A percentile compares a stretch with the other conserved stretches of the same genome.
These are phyloP conservation scores for Napeogenes sylphis DNA, from an alignment of 2,888 invertebrate species.

Conservation along the genomic window DNA sequence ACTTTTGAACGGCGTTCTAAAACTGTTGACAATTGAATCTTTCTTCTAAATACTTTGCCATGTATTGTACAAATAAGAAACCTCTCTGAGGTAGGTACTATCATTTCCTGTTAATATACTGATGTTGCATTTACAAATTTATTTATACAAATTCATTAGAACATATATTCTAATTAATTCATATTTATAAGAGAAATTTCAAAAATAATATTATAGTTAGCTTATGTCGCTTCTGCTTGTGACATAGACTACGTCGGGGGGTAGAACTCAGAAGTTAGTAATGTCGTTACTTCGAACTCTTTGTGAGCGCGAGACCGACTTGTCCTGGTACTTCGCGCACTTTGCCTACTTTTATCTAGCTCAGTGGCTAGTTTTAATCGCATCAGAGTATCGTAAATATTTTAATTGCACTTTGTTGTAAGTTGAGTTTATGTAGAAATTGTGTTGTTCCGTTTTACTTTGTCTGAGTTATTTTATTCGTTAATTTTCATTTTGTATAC, in stretches of 20 bases:
- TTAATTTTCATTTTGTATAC: neutral
- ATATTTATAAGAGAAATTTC: neutral
- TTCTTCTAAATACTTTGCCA: no score
- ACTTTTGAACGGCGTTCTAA: no score
- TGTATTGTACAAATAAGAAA: no score
- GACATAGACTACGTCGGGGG: constrained; percentile 20
- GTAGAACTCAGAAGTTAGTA: constrained; percentile 42
- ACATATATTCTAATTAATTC: neutral
- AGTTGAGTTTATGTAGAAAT: constrained; percentile 1
- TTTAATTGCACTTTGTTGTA: constrained; percentile 3
- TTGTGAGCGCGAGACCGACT: constrained; percentile 40
- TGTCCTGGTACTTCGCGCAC: constrained; percentile 19
- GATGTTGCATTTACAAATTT: no score
- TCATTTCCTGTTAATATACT: no score
- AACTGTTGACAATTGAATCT: no score
- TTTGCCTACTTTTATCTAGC: constrained; percentile 21
- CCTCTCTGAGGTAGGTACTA: no score
- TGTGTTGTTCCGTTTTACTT: neutral
- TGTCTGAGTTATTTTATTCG: neutral
- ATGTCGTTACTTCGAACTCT: constrained; percentile 53
- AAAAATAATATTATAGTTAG: constrained; percentile 17
- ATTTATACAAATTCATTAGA: no score
- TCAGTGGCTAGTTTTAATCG: constrained; percentile 4
- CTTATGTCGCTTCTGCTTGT: constrained; percentile 17
- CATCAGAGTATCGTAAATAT: constrained; percentile 2